Evolutionary conservation across 2,888 invertebrate genomes (phyloP), one percentile per base, ranked within the genome.

Genomic region (Chrysodeixis includens): DNA sequence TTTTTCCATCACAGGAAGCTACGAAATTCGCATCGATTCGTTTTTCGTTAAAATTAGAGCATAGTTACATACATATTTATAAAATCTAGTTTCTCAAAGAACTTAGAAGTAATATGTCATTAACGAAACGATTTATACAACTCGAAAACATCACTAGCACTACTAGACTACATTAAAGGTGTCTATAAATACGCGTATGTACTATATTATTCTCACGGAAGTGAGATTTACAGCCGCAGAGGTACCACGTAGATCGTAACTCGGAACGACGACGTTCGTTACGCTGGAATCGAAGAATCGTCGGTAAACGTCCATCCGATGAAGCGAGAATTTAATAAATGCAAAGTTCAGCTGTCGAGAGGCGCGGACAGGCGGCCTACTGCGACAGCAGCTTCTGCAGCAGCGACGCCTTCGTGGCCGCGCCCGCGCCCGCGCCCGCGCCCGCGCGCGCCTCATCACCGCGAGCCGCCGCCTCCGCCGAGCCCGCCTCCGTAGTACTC

Each of bases 341-440:
- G 93, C 93, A 92, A 87, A 81, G 76, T 83, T 86, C 81, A 82
- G 84, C 70, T 69, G 73, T 62, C 78, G 66, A 51, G 60, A 62
- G 59, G 74, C 66, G 68, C 71, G 66, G 61, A 64, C 65, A 40
- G 69, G 66, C 69, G 57, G 75, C 75, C 97, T 96, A 97, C 96
- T 98, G 98, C 84, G 98, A 98, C 89, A 98, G 96, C 90, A 98
- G 96, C 94, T 98, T 97, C 95, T 98, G 98, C 86, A 98, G 96
- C 91, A 98, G 96, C 89, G 98, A 98, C 84, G 97, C 97, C 91
- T 96, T 97, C 94, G 83, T 81, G 76, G 86, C 81, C 78, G 82
- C 79, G 40, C 56, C 56, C 78, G 74, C 85, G 55, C 56, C 56
- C 79, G 74, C 85, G 67, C 74, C 82, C 77, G 70, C 83, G 79